Conservation (phyloP, 2,113 vertebrate genomes). For the Cranoglanis bouderius region DNA sequence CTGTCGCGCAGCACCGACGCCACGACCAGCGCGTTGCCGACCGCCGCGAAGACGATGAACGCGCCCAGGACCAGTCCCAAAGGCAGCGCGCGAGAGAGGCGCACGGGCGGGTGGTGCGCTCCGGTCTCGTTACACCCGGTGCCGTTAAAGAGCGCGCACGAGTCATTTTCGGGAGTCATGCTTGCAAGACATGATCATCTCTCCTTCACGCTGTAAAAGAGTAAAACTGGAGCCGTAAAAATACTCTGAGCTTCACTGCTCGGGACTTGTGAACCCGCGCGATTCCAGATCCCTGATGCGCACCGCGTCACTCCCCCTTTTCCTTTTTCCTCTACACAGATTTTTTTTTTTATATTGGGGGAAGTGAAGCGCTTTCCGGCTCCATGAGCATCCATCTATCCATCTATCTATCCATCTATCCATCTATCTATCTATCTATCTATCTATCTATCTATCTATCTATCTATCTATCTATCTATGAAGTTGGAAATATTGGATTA, state of each 20-base stretch:
- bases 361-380: not conserved
- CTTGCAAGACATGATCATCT: not conserved
- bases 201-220: not conserved
- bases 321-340: not conserved
- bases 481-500: not conserved
- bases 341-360: not conserved
- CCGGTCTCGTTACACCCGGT: not conserved
- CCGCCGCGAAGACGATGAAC: constrained; percentile 92
- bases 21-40: constrained; percentile 94
- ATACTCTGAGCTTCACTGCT: not conserved
- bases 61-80: constrained; percentile 89
- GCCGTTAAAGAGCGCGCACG: not conserved
- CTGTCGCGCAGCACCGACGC: constrained; percentile 93
- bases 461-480: too few species aligned
- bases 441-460: not conserved
- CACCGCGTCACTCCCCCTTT: not conserved
- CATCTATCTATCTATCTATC: too few species aligned
- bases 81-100: constrained; percentile 70
- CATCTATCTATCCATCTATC: not conserved
- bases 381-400: not conserved
- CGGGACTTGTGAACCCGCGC: not conserved
- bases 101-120: not conserved
- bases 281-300: not conserved
- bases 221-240: not conserved
- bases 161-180: constrained; percentile 30